These are phyloP conservation scores for Labeo calbasu DNA, from an alignment of 2,797 vertebrate genomes.

Conservation along the genomic window DNA sequence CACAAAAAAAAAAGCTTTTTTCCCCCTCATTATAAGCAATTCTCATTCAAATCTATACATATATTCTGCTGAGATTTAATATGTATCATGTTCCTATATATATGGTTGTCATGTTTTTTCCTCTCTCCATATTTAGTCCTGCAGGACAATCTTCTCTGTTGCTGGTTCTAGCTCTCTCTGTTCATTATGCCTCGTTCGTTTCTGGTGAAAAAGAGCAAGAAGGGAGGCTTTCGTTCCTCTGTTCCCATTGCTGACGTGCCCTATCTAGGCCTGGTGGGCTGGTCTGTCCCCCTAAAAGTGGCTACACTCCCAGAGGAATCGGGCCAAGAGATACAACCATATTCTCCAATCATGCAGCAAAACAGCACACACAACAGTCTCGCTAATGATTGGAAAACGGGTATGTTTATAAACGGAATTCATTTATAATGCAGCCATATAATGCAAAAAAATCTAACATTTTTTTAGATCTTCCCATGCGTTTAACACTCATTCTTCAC, in stretches of 20 bases:
- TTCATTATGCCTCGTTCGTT: constrained; percentile 80
- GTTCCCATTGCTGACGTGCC: constrained; percentile 56
- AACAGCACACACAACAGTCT: neutral
- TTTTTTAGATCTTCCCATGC: neutral
- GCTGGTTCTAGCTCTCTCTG: neutral
- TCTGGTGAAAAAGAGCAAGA: constrained; percentile 74
- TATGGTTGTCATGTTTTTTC: neutral
- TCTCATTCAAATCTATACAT: neutral
- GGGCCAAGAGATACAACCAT: constrained; percentile 48
- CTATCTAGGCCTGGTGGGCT: constrained; percentile 36
- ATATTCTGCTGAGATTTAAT: constrained; percentile 11
- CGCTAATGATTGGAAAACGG: constrained; percentile 34
- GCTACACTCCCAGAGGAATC: constrained; percentile 31
- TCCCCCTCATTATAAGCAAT: neutral
- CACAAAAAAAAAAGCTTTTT: neutral
- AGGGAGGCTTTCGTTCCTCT: constrained; percentile 66
- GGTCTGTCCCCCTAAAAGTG: constrained; percentile 22
- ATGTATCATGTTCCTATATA: neutral
- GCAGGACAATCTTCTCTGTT: neutral
- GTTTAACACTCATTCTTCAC: neutral
- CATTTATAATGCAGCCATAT: neutral
- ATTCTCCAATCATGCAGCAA: constrained; percentile 28
- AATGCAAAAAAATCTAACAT: neutral
- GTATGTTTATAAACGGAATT: neutral
- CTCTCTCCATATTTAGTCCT: neutral